Evolutionary conservation across 1,140 invertebrate genomes (phyloP), one percentile per base, ranked within the genome.

Genomic region (Ceratina australensis): DNA sequence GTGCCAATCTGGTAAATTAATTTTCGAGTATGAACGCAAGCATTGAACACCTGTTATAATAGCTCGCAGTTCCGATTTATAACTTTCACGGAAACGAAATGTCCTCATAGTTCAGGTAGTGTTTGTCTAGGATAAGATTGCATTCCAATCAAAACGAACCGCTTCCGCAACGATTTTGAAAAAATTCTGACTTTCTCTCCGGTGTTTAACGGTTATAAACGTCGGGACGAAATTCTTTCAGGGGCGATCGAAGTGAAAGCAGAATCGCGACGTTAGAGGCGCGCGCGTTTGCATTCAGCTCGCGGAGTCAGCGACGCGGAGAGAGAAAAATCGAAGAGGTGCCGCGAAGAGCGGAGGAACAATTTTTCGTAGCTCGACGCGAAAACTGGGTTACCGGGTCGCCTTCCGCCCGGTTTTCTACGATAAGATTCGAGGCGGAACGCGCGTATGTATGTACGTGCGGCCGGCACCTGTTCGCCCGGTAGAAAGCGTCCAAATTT

Each of bases 401-500:
- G 82, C 78, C 82, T 56, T 82, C 85, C 79, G 73, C 86, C 79
- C 77, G 80, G 82, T 84, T 89, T 88, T 89, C 88, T 87, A 86
- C 80, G 87, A 89, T 89, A 87, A 89, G 84, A 86, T 86, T 82
- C 77, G 86, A 87, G 84, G 78, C 82, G 78, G 77, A 67, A 84
- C 85, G 82, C 81, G 81, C 84, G 81, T 49, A 12, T 76, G 83
- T 81, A 84, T 83, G 82, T 81, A 83, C 86, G 81, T 22, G 18
- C 78, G 83, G 82, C 78, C 85, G n/a, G n/a, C n/a, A 87, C 84
- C 83, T 87, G 85, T 86, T 84, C 66, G 50, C 56, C 77, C 65
- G 87, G 86, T 91, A 90, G 89, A 91, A 90, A 91, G 89, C 89
- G 88, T 84, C 88, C 85, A 87, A 88, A 89, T 90, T 89, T 86